phyloP scores from a whole-genome alignment of 2,113 vertebrate genomes.

The Macquaria ambigua region DNA sequence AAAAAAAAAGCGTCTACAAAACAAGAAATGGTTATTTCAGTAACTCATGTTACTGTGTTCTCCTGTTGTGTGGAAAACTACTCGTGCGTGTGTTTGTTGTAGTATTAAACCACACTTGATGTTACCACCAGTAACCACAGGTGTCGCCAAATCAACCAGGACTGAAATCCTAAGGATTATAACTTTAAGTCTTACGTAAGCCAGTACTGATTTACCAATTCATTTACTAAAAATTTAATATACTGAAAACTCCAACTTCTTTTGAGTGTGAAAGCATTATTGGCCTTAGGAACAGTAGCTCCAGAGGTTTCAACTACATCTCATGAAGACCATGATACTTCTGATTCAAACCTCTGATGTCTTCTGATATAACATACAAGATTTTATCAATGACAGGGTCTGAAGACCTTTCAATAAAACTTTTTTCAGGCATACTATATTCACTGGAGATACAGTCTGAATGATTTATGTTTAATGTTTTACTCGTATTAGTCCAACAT shows the following conservation, averaged over 20 bases:
- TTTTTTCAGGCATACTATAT: not conserved
- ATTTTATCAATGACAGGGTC: not conserved
- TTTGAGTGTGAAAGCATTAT: not conserved
- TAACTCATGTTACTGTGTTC: too few relatives aligned
- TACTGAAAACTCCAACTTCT: not conserved
- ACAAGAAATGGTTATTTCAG: too few relatives aligned
- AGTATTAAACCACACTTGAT: not conserved
- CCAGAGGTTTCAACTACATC: not conserved
- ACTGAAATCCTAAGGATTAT: not conserved
- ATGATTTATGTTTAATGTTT: not conserved
- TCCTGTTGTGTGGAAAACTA: too few relatives aligned
- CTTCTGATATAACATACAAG: not conserved
- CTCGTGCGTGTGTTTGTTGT: too few relatives aligned
- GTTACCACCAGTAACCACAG: not conserved
- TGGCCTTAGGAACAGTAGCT: not conserved
- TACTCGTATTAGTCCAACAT: not conserved
- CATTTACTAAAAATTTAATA: too few relatives aligned
- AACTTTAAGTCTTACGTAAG: too few relatives aligned
- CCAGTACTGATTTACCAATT: too few relatives aligned
- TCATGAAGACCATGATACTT: not conserved
- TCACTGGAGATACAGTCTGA: not conserved
- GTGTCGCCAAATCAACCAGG: not conserved
- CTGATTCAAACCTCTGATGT: not conserved
- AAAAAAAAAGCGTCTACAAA: too few relatives aligned
- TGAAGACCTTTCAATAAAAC: not conserved